Conservation (phyloP, 1,140 invertebrate species). For the Zeugodacus cucurbitae region DNA sequence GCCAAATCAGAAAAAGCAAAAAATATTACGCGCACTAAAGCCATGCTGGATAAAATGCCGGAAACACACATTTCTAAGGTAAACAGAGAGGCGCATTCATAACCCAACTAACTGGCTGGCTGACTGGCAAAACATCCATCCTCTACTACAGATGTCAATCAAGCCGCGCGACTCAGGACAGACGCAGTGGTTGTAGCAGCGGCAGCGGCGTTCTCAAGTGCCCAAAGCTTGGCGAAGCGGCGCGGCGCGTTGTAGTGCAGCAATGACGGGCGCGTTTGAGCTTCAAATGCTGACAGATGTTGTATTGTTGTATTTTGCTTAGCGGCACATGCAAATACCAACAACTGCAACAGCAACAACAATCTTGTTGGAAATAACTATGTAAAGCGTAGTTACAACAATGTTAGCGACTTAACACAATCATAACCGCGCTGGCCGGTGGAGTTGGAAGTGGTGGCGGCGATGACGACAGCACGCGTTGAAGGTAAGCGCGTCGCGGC, state of each 20-base stretch:
- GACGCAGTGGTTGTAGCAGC: neutral
- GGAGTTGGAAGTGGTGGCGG: neutral
- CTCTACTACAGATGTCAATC: conserved; percentile 30
- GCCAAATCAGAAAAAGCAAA: neutral
- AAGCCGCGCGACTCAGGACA: neutral
- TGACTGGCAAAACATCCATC: neutral
- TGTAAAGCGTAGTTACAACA: neutral
- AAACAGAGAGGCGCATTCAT: conserved; percentile 35
- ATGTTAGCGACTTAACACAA: conserved; percentile 28
- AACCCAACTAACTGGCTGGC: neutral
- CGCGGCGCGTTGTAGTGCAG: neutral
- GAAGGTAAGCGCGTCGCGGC: neutral
- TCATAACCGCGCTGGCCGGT: neutral
- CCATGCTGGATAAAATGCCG: neutral
- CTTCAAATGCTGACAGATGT: conserved; percentile 34
- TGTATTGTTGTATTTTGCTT: conserved; percentile 30
- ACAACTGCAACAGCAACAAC: neutral
- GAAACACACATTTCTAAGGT: conserved; percentile 26
- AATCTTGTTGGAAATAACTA: neutral
- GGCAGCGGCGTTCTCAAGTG: neutral
- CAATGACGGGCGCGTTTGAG: conserved; percentile 19
- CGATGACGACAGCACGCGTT: neutral
- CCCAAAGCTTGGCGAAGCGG: neutral
- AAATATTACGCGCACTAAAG: neutral
- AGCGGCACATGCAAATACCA: conserved; percentile 28